phyloP scores from a whole-genome alignment of 2,888 invertebrate species.

The Eupithecia abbreviata region DNA sequence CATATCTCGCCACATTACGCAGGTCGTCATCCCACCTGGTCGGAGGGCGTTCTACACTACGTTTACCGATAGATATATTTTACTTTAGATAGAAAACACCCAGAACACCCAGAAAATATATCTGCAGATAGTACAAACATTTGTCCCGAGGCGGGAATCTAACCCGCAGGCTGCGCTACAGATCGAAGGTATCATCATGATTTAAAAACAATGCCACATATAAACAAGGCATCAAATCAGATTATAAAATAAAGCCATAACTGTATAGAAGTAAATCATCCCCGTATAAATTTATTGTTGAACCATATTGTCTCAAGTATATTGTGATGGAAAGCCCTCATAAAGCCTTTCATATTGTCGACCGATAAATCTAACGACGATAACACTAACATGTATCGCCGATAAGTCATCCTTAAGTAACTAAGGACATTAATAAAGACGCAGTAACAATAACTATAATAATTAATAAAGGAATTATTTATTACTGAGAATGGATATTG shows the following conservation, averaged over 20 bases:
- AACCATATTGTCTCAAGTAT: conserved; percentile 19
- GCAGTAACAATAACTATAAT: conserved; percentile 54
- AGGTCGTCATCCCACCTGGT: too few species aligned
- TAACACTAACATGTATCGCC: conserved; percentile 20
- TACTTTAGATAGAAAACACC: background rate
- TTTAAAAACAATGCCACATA: background rate
- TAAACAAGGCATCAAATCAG: background rate
- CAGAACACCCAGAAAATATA: background rate
- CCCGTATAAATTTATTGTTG: conserved; percentile 9
- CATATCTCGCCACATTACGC: too few species aligned
- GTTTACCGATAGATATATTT: background rate
- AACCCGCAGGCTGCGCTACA: background rate
- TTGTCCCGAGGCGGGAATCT: background rate
- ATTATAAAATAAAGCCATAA: conserved; percentile 1
- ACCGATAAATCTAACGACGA: conserved; percentile 15
- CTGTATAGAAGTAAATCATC: conserved; percentile 6
- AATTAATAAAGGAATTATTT: conserved; percentile 74
- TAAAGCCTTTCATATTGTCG: conserved; percentile 17
- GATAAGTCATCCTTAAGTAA: conserved; percentile 41
- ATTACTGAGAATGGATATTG: conserved; percentile 50
- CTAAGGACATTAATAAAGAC: conserved; percentile 48
- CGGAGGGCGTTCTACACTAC: too few species aligned
- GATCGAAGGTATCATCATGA: background rate
- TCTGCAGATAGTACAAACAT: background rate
- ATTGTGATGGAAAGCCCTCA: conserved; percentile 23